Evolutionary conservation across 30 jellyfish, hydroid and myxozoan species (phyloP).

Genomic region (Hydra vulgaris): DNA sequence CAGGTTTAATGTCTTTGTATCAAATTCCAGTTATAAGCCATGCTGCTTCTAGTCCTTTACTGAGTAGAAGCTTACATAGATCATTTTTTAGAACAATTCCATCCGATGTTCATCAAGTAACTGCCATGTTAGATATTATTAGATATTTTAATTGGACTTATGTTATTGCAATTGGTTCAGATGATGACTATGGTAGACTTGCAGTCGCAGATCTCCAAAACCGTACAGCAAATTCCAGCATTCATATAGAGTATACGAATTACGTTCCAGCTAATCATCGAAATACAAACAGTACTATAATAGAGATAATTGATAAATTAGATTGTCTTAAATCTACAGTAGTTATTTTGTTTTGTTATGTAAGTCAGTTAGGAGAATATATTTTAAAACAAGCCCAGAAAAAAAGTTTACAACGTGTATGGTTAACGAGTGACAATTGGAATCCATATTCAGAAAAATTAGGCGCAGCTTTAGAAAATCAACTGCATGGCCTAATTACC

Average conservation of each 20-base stretch:
- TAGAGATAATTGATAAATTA: slow-evolving; percentile 29
- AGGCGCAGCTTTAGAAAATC: slow-evolving; percentile 4
- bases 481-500: slow-evolving; percentile 37
- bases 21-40: slow-evolving; percentile 62
- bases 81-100: slow-evolving; percentile 87
- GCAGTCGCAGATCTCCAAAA: slow-evolving; percentile 61
- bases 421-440: slow-evolving; percentile 94
- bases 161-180: slow-evolving; percentile 77
- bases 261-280: slow-evolving; percentile 53
- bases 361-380: slow-evolving; percentile 41
- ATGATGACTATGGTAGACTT: slow-evolving; percentile 78
- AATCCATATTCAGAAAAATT: slow-evolving; percentile 34
- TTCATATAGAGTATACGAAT: slow-evolving; percentile 56
- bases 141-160: slow-evolving; percentile 63
- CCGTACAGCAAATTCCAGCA: slow-evolving; percentile 39
- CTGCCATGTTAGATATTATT: slow-evolving; percentile 66
- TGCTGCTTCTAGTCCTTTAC: slow-evolving; percentile 81
- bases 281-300: slow-evolving; percentile 27
- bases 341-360: slow-evolving; percentile 56
- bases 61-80: slow-evolving; percentile 56
- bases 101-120: slow-evolving; percentile 65
- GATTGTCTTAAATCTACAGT: slow-evolving; percentile 41
- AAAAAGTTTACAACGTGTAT: slow-evolving; percentile 36
- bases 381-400: slow-evolving; percentile 51
- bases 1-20: slow-evolving; percentile 68